Base-by-base conservation (phyloP, 1,140 invertebrate species). In the Lasaia peninsularis region DNA sequence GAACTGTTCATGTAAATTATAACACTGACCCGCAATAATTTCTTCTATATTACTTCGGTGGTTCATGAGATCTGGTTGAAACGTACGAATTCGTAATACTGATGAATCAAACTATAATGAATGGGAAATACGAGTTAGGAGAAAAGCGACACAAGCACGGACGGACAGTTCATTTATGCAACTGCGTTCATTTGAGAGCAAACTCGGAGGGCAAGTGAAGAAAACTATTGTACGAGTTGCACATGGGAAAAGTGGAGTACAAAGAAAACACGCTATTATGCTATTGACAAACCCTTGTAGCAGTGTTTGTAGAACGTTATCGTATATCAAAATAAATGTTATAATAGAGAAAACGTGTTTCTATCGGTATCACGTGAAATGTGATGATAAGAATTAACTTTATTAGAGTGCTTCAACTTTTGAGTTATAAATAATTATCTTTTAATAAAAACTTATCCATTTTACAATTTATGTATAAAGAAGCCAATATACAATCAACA, bases 211-310 rank as follows among this genome's bases (percentile, higher is more conserved):
- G 68, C 67, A 60, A 60, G 69, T 72, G 74, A 79, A 83, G 82
- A 78, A 78, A 68, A 77, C 72, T 75, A 28, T 28, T 28, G 76
- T 59, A 87, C 86, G n/a, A 86, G 78, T 86, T 67, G 71, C 74
- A 71, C 75, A 71, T 88, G 85, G 75, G 85, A 88, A 88, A 78
- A 85, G 60, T 78, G 62, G 58, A 77, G 69, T 74, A 83, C 70
- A 76, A 73, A 81, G 69, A 75, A 69, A 80, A 69, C 58, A 68
- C 67, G 71, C 65, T 58, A 52, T 65, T 69, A 31, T 33, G 65
- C 62, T 54, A 64, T 73, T 67, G 67, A 65, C 64, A 65, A 61
- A 66, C 63, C 53, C 62, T 63, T 44, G 34, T 20, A 18, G 11
- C 28, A 44, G 21, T 16, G 37, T 53, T 53, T 44, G 21, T 8